Evolutionary conservation across 2,797 vertebrate species (phyloP).

Genomic region (Vespertilio murinus): DNA sequence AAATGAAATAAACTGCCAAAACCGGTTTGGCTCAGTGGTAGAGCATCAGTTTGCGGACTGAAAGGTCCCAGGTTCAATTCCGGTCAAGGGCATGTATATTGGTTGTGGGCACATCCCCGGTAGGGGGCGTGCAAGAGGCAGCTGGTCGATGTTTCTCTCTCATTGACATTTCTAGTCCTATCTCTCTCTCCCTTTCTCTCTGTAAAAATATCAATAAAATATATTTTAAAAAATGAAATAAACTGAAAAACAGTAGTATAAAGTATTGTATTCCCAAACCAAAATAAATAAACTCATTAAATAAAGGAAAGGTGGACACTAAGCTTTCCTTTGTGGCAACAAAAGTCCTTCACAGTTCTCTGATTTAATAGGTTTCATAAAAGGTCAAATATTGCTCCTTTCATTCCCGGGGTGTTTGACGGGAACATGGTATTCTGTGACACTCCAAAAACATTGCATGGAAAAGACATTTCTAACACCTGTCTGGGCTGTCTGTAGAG

Average conservation of each 20-base stretch:
- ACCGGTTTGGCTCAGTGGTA: no score
- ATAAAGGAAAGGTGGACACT: background rate
- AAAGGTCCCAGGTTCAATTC: no score
- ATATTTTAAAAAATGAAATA: background rate
- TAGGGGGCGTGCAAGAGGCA: no score
- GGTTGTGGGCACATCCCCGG: no score
- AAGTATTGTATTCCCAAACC: background rate
- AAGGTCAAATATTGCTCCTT: background rate
- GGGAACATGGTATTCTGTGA: background rate
- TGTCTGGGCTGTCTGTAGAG: background rate
- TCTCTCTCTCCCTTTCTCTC: no score
- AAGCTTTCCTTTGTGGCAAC: background rate
- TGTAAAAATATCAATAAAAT: no score
- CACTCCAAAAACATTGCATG: background rate
- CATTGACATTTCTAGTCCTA: no score
- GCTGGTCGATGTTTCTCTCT: no score
- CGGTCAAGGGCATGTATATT: no score
- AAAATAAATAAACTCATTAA: slow-evolving; percentile 11
- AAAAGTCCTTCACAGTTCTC: background rate
- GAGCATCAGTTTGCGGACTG: no score
- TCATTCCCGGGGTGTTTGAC: background rate
- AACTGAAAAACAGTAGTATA: background rate
- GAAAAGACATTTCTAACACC: background rate
- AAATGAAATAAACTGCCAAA: background rate
- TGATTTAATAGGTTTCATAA: background rate